A percentile compares a stretch with the other conserved stretches of the same genome.
phyloP scores from a whole-genome alignment of 2,888 invertebrate species.

The Drosophila mulleri region DNA sequence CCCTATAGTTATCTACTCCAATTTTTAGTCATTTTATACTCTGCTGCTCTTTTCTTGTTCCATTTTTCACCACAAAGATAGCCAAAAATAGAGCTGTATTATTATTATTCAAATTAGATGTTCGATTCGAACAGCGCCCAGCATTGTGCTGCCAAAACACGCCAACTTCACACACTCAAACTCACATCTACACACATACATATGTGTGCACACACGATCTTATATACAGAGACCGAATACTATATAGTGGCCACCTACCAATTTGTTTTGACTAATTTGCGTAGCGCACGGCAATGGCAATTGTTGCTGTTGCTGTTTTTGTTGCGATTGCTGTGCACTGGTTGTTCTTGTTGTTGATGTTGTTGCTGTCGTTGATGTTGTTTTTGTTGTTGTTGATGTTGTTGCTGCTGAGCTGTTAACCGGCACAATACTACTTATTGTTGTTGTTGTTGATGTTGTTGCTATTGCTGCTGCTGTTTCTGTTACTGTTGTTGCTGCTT shows the following conservation, averaged over 20 bases:
- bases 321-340: slow-evolving; percentile 43
- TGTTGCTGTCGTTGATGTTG: slow-evolving; percentile 10
- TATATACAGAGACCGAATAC: slow-evolving; percentile 38
- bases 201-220: background rate
- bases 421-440: slow-evolving; percentile 48
- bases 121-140: background rate
- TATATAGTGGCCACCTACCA: slow-evolving; percentile 69
- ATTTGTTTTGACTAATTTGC: slow-evolving; percentile 73
- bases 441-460: slow-evolving; percentile 54
- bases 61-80: background rate
- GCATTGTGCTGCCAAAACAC: background rate
- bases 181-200: background rate
- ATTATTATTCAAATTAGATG: slow-evolving; percentile 20
- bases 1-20: background rate
- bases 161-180: slow-evolving; percentile 6
- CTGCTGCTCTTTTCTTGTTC: slow-evolving; percentile 4
- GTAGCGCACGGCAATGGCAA: slow-evolving; percentile 62
- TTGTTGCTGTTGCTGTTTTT: slow-evolving; percentile 50
- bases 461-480: slow-evolving; percentile 43
- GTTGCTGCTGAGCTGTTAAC: slow-evolving; percentile 55
- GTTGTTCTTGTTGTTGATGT: slow-evolving; percentile 40
- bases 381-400: slow-evolving; percentile 52
- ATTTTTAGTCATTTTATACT: background rate
- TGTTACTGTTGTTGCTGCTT: slow-evolving; percentile 46
- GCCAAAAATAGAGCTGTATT: slow-evolving; percentile 1